Percentiles rank a stretch among this genome's conserved stretches.
phyloP scores from a whole-genome alignment of 2,113 vertebrate species.

The Pseudopodoces humilis region DNA sequence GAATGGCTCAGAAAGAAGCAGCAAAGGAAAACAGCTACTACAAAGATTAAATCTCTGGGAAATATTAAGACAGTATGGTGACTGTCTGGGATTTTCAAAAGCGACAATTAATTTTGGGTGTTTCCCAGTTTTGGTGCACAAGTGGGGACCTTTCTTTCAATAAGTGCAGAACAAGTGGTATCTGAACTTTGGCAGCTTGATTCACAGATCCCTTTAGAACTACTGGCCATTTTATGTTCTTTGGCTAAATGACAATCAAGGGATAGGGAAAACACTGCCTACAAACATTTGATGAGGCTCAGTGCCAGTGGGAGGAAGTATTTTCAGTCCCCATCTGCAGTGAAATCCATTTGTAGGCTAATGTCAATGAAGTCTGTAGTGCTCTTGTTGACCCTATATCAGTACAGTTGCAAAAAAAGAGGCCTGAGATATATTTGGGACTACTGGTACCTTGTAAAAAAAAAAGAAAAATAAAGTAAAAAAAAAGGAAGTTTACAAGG shows the following conservation, averaged over 20 bases:
- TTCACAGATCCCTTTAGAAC: neutral
- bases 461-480: neutral
- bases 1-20: neutral
- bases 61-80: neutral
- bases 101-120: neutral
- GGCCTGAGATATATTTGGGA: neutral
- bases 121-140: neutral
- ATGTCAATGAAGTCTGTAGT: neutral
- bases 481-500: neutral
- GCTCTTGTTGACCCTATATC: neutral
- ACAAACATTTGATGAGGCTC: neutral
- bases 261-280: neutral
- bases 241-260: neutral
- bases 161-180: neutral
- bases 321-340: neutral
- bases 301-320: neutral
- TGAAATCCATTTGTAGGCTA: neutral
- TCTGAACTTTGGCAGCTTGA: neutral
- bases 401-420: neutral
- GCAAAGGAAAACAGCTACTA: neutral
- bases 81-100: constrained; percentile 26
- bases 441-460: neutral
- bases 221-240: neutral
- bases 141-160: neutral
- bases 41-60: constrained; percentile 1